A percentile compares a stretch with the other conserved stretches of the same genome.
phyloP scores from a whole-genome alignment of 2,888 invertebrate species.

The Rhagonycha fulva region DNA sequence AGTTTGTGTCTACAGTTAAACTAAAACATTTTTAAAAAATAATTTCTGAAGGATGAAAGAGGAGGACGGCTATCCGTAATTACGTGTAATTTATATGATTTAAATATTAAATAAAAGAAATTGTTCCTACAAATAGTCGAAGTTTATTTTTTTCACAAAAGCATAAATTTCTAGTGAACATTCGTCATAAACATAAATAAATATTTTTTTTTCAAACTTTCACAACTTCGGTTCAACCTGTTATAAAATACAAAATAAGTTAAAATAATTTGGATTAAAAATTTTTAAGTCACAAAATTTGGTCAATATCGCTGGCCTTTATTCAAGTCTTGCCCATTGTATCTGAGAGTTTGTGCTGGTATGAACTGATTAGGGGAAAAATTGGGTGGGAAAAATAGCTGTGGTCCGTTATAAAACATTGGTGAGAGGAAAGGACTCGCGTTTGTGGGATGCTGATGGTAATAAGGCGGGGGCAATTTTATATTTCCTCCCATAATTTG shows the following conservation, averaged over 20 bases:
- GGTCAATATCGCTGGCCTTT: background rate
- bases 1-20: background rate
- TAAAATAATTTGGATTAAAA: background rate
- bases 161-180: background rate
- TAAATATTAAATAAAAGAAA: background rate
- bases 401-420: slow-evolving; percentile 10
- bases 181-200: background rate
- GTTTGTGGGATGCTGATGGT: slow-evolving; percentile 3
- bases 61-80: background rate
- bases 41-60: background rate
- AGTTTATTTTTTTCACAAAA: background rate
- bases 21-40: background rate
- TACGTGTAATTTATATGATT: background rate
- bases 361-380: slow-evolving; percentile 32
- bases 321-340: background rate
- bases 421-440: slow-evolving; percentile 23
- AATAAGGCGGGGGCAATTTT: background rate
- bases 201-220: background rate
- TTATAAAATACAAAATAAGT: background rate
- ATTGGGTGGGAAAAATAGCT: slow-evolving; percentile 38
- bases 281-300: background rate
- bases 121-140: background rate
- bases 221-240: background rate
- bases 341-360: background rate
- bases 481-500: background rate